Evolutionary conservation across 1,140 invertebrate species (phyloP).

Genomic region (Trachymyrmex cornetzi): DNA sequence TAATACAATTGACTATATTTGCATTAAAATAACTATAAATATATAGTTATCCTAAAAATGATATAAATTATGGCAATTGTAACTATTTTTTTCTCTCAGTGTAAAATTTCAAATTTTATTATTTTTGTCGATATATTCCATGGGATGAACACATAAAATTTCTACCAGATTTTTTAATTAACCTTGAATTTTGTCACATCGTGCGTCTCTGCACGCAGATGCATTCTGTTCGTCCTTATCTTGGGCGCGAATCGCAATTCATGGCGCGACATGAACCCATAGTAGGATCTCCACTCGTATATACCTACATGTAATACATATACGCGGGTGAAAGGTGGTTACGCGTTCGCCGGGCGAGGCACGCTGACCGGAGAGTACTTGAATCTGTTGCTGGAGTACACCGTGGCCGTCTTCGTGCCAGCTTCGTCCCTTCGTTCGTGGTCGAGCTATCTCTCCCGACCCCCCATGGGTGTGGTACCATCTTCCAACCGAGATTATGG

Average conservation of each 20-base stretch:
- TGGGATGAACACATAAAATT: background rate
- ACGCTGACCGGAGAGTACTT: conserved; percentile 36
- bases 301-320: conserved; percentile 50
- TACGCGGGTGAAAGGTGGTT: conserved; percentile 65
- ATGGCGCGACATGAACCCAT: conserved; percentile 5
- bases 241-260: conserved; percentile 44
- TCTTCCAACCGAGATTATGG: conserved; percentile 76
- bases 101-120: background rate
- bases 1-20: too few relatives aligned
- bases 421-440: conserved; percentile 51
- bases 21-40: too few relatives aligned
- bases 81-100: too few relatives aligned
- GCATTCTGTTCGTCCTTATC: conserved; percentile 36
- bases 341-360: background rate
- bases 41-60: too few relatives aligned
- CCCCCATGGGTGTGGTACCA: conserved; percentile 80
- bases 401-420: conserved; percentile 29
- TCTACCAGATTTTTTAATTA: background rate
- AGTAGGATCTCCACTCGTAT: conserved; percentile 17
- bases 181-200: conserved; percentile 25
- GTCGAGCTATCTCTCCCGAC: conserved; percentile 67
- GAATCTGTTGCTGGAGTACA: conserved; percentile 19
- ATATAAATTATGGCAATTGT: too few relatives aligned
- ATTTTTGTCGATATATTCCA: too few relatives aligned
- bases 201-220: conserved; percentile 7